phyloP scores from a whole-genome alignment of 2,888 invertebrate genomes.

The Hirtodrosophila duncani region DNA sequence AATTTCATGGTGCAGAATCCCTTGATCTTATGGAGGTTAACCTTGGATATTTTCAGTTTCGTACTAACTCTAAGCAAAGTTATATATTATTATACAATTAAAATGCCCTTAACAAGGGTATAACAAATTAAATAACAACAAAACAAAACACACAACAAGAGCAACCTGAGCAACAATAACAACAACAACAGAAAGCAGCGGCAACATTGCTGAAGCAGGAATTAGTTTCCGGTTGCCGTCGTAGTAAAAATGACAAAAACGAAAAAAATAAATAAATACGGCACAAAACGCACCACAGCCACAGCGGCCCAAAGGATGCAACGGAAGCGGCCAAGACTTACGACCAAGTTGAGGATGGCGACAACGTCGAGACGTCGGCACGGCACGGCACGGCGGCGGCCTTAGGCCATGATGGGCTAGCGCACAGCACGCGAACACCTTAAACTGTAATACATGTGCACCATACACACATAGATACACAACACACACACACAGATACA shows the following conservation, averaged over 20 bases:
- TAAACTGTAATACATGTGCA: slow-evolving; percentile 25
- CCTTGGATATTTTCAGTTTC: no score
- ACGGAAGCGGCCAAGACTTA: slow-evolving; percentile 33
- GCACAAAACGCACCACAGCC: slow-evolving; percentile 25
- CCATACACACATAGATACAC: slow-evolving; percentile 4
- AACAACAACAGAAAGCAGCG: slow-evolving; percentile 21
- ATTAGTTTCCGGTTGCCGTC: slow-evolving; percentile 74
- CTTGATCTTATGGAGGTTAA: no score
- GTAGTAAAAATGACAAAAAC: slow-evolving; percentile 69
- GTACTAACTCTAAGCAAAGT: no score
- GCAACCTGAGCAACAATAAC: slow-evolving; percentile 16
- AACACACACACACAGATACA: background rate
- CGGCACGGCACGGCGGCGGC: slow-evolving; percentile 1
- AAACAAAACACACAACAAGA: slow-evolving; percentile 38
- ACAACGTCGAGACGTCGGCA: background rate
- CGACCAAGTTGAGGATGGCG: no score
- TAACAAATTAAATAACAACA: no score
- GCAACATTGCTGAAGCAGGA: slow-evolving; percentile 45
- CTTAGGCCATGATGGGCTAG: slow-evolving; percentile 6
- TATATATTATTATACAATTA: no score
- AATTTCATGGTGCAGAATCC: no score
- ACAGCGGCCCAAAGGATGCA: slow-evolving; percentile 62
- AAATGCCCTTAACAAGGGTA: no score
- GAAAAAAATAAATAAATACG: slow-evolving; percentile 24
- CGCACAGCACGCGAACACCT: slow-evolving; percentile 60